Conservation (phyloP, 2,888 invertebrate species). For the Cephus pygmeus region DNA sequence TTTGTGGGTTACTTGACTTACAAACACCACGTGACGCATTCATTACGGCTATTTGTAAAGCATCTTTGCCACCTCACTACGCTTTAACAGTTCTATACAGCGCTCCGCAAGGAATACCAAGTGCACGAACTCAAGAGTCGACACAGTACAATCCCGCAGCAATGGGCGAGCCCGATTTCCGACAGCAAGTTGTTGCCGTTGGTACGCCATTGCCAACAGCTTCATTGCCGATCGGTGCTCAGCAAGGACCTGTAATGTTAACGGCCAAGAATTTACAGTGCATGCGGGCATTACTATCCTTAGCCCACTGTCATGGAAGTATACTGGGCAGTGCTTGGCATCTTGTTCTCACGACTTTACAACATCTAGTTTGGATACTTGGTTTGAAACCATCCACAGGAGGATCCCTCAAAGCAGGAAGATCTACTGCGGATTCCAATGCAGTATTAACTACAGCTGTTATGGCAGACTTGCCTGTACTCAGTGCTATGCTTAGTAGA, state of each 20-base stretch:
- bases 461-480: constrained; percentile 92
- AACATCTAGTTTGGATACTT: constrained; percentile 94
- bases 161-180: constrained; percentile 78
- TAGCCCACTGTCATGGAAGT: constrained; percentile 93
- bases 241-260: constrained; percentile 93
- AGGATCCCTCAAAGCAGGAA: constrained; percentile 88
- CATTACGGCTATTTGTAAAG: constrained; percentile 93
- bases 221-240: constrained; percentile 81
- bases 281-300: constrained; percentile 88
- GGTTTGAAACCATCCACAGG: constrained; percentile 95
- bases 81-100: constrained; percentile 86
- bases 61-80: constrained; percentile 96
- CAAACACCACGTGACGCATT: constrained; percentile 91
- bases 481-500: constrained; percentile 91
- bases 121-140: constrained; percentile 55
- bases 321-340: constrained; percentile 95
- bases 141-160: constrained; percentile 59
- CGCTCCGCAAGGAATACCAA: constrained; percentile 70
- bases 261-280: constrained; percentile 98
- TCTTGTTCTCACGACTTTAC: constrained; percentile 92
- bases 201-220: constrained; percentile 94
- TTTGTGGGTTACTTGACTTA: constrained; percentile 86
- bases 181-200: constrained; percentile 96
- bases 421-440: constrained; percentile 82
- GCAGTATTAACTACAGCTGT: constrained; percentile 95